phyloP scores from a whole-genome alignment of 1,140 invertebrate species.

The Drosophila mayri region DNA sequence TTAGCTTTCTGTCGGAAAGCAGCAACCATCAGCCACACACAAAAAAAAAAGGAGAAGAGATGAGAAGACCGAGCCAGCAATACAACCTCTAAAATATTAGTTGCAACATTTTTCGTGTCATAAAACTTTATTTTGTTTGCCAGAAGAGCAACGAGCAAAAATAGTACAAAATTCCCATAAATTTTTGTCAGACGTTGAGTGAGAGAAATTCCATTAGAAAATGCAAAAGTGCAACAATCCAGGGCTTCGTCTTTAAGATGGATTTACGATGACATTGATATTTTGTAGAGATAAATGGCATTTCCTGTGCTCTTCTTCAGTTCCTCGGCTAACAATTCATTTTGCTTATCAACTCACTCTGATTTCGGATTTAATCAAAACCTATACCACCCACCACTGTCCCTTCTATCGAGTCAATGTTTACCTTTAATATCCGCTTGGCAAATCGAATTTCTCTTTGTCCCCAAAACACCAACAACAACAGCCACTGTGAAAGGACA shows the following conservation, averaged over 20 bases:
- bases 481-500: slow-evolving; percentile 22
- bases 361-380: slow-evolving; percentile 27
- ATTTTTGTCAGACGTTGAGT: slow-evolving; percentile 17
- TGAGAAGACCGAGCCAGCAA: slow-evolving; percentile 15
- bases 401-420: slow-evolving; percentile 30
- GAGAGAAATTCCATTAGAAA: slow-evolving; percentile 30
- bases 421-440: slow-evolving; percentile 59
- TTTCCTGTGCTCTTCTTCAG: neutral
- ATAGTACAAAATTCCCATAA: slow-evolving; percentile 33
- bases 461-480: slow-evolving; percentile 38
- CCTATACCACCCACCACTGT: neutral
- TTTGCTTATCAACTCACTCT: slow-evolving; percentile 1
- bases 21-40: slow-evolving; percentile 33
- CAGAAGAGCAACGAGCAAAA: slow-evolving; percentile 21
- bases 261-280: slow-evolving; percentile 39
- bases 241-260: slow-evolving; percentile 36
- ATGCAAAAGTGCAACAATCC: slow-evolving; percentile 47
- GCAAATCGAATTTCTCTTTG: slow-evolving; percentile 37
- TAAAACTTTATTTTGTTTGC: slow-evolving; percentile 69
- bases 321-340: neutral
- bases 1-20: slow-evolving; percentile 67
- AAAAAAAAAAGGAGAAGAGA: slow-evolving; percentile 1
- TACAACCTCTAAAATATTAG: slow-evolving; percentile 75
- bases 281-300: slow-evolving; percentile 4
- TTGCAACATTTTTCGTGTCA: slow-evolving; percentile 80